These are phyloP conservation scores for Platycheirus albimanus DNA, from an alignment of 2,888 invertebrate species.

Conservation along the genomic window DNA sequence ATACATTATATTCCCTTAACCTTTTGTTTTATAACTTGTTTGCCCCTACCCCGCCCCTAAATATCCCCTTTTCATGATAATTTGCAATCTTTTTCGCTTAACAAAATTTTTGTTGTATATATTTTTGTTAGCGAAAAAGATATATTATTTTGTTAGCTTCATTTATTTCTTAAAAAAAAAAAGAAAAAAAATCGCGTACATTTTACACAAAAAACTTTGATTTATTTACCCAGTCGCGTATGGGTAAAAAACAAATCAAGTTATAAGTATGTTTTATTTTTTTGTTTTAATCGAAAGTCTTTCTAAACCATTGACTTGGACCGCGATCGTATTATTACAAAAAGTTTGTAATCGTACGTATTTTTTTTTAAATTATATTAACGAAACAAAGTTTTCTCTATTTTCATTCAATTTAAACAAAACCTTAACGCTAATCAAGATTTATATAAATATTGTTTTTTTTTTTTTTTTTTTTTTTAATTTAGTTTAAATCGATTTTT, in stretches of 20 bases:
- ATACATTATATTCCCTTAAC: slow-evolving; percentile 2
- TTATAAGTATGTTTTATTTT: slow-evolving; percentile 3
- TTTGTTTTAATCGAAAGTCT: slow-evolving; percentile 5
- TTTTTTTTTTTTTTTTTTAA: slow-evolving; percentile 50
- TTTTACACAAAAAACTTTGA: no score
- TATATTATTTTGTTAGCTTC: slow-evolving; percentile 9
- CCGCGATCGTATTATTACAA: slow-evolving; percentile 10
- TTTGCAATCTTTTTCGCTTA: slow-evolving; percentile 23
- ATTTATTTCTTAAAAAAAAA: slow-evolving; percentile 11
- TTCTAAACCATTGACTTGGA: no score
- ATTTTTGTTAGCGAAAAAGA: slow-evolving; percentile 50
- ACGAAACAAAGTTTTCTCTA: slow-evolving; percentile 36
- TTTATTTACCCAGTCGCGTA: slow-evolving; percentile 34
- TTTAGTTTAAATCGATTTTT: slow-evolving; percentile 69
- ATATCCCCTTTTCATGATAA: slow-evolving; percentile 1
- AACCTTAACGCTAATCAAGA: slow-evolving; percentile 33
- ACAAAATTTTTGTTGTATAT: slow-evolving; percentile 65
- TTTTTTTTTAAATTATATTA: slow-evolving; percentile 32
- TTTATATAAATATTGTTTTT: slow-evolving; percentile 8
- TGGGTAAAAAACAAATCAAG: slow-evolving; percentile 50
- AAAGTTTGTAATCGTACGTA: slow-evolving; percentile 31
- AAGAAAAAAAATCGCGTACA: no score
- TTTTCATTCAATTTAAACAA: slow-evolving; percentile 28
- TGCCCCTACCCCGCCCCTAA: no score
- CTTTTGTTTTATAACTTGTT: slow-evolving; percentile 45